Evolutionary conservation across 2,113 vertebrate species (phyloP), one percentile per base, ranked within the genome.

Genomic region (Elephantulus edwardii): DNA sequence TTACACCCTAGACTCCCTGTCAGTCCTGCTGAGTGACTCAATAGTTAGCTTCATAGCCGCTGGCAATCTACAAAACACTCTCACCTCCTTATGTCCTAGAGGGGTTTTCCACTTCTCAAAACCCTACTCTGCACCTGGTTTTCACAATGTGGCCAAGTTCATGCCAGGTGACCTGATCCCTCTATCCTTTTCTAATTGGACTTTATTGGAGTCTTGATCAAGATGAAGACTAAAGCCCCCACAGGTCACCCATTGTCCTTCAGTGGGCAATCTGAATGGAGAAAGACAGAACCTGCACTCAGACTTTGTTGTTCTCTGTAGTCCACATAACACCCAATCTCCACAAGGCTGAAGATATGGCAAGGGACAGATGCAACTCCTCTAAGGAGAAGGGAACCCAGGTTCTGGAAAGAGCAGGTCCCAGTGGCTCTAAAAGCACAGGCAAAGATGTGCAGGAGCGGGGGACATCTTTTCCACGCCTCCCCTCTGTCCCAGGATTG

Each of bases 401-500:
- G 0, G 13, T 68, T 22, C 38, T 26, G 35, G 48, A 11, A 6
- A 19, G 6, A 44, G 71, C 3, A 8, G 13, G 13, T 16, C 3
- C 3, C 19, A 0, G 35, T 38, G 44, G 11, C 19, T 8, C 60
- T 17, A n/a, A 2, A 1, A 6, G 19, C 42, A 3, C 19, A 3
- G 3, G 5, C 58, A 22, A 28, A 8, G 38, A n/a, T 24, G 2
- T 1, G 9, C 9, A 14, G 54, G 1, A 1, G 44, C 40, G 0
- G 42, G 0, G 3, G 1, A 24, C 12, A 14, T 9, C n/a, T 48
- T 84, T 62, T n/a, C n/a, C 44, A 35, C 7, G 20, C 64, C 84
- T 88, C 81, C 60, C 86, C 90, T 64, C 60, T 88, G 44, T 88
- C 94, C 76, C 72, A 82, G 90, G 78, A 82, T 71, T 64, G 24